Conservation (phyloP, 1,140 invertebrate species). For the Drosophila baimaii region DNA sequence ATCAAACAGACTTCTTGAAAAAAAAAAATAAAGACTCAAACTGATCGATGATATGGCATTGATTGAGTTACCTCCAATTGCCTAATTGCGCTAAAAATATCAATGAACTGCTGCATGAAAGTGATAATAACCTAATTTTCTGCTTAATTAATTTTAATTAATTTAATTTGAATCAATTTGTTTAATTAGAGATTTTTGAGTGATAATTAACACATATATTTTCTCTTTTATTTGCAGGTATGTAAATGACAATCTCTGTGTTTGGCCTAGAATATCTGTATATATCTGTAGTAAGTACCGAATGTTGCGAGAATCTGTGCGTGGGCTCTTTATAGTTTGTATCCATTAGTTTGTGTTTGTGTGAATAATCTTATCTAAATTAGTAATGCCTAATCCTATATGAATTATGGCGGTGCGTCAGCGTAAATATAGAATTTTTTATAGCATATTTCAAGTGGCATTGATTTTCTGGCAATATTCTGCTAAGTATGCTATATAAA, state of each 20-base stretch:
- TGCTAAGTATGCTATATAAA: conserved; percentile 40
- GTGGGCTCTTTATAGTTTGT: conserved; percentile 7
- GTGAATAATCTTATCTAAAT: conserved; percentile 2
- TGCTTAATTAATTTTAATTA: conserved; percentile 1
- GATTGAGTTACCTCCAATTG: conserved; percentile 49
- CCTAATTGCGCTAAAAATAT: conserved; percentile 45
- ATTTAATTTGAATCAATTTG: conserved; percentile 10
- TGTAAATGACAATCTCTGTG: conserved; percentile 16
- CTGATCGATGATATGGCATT: conserved; percentile 21
- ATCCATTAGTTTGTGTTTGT: conserved; percentile 9
- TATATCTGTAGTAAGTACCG: conserved; percentile 19
- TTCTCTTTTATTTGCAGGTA: conserved; percentile 62
- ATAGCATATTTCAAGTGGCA: conserved; percentile 17
- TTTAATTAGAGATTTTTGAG: not conserved
- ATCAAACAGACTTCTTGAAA: conserved; percentile 7
- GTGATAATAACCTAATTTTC: not conserved
- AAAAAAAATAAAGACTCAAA: conserved; percentile 1
- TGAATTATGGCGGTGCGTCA: conserved; percentile 6
- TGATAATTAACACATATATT: conserved; percentile 5
- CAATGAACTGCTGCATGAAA: conserved; percentile 34
- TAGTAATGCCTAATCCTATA: not conserved
- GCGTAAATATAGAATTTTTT: not conserved
- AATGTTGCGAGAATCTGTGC: conserved; percentile 8
- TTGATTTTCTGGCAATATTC: not conserved
- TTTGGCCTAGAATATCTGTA: not conserved